Percentiles rank a stretch among this genome's conserved stretches.
These are phyloP conservation scores for Didymodactylos carnosus DNA, from an alignment of 2,888 invertebrate genomes.

Conservation along the genomic window DNA sequence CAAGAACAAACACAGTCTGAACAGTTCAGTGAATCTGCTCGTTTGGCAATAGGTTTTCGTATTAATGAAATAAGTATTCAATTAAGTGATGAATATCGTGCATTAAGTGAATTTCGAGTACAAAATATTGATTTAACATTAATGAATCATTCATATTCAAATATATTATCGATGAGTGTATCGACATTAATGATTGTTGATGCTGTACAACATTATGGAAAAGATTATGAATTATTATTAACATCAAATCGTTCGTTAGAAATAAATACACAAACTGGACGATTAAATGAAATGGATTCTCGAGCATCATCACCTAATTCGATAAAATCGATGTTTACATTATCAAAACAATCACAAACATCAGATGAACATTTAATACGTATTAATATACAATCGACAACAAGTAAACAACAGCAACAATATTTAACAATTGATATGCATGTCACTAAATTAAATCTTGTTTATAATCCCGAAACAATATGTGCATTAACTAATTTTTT, in stretches of 20 bases:
- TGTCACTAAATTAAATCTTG: slow-evolving; percentile 3
- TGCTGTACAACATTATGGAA: slow-evolving; percentile 79
- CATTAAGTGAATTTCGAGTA: neutral
- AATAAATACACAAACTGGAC: slow-evolving; percentile 4
- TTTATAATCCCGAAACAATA: slow-evolving; percentile 8
- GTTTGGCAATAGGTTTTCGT: neutral
- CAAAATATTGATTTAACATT: neutral
- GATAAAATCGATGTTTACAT: too few relatives aligned
- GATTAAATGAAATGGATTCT: neutral
- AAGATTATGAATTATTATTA: slow-evolving; percentile 75
- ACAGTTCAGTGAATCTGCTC: too few relatives aligned
- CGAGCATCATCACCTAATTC: neutral
- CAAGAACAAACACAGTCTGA: too few relatives aligned
- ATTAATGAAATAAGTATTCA: neutral
- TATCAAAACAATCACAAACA: neutral
- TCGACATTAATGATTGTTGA: slow-evolving; percentile 56
- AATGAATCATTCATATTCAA: neutral
- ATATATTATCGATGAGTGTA: neutral
- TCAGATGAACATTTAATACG: neutral
- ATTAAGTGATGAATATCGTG: neutral
- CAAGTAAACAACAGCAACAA: neutral
- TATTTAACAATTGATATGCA: neutral
- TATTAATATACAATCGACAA: neutral
- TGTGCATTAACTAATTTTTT: slow-evolving; percentile 1
- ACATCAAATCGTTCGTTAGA: slow-evolving; percentile 50